Conservation (phyloP, 2,888 invertebrate species). For the Eulithis testata region DNA sequence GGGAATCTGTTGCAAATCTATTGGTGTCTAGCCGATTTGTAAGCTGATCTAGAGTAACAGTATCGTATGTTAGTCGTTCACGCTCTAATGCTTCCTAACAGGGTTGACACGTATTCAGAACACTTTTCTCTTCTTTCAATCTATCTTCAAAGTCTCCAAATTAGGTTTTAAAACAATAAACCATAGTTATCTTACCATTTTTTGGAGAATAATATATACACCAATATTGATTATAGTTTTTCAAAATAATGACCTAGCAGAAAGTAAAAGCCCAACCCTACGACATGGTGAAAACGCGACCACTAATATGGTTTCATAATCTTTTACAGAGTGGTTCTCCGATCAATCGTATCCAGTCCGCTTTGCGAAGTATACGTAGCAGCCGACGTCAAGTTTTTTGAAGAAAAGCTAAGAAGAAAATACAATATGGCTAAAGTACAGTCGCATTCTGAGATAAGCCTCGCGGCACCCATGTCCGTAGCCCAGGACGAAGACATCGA, state of each 20-base stretch:
- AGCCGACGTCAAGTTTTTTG: slow-evolving; percentile 31
- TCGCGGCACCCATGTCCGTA: slow-evolving; percentile 62
- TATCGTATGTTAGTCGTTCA: slow-evolving; percentile 60
- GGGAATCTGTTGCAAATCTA: slow-evolving; percentile 46
- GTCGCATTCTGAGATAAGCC: slow-evolving; percentile 64
- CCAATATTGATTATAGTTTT: not conserved
- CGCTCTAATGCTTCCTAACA: slow-evolving; percentile 51
- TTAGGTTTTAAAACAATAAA: too few species aligned
- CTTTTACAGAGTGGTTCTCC: slow-evolving; percentile 63
- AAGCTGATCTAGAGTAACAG: slow-evolving; percentile 55
- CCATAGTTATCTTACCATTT: too few species aligned
- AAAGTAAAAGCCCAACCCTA: slow-evolving; percentile 45
- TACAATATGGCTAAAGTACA: slow-evolving; percentile 73
- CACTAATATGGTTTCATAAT: slow-evolving; percentile 70
- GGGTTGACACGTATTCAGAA: slow-evolving; percentile 48
- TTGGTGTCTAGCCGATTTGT: slow-evolving; percentile 48
- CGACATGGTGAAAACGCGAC: slow-evolving; percentile 45
- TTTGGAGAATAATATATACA: too few species aligned
- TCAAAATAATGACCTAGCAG: not conserved
- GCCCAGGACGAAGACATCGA: slow-evolving; percentile 69
- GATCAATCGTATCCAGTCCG: slow-evolving; percentile 55
- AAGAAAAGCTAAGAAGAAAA: slow-evolving; percentile 28
- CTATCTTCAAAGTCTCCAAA: too few species aligned
- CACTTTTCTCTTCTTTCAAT: slow-evolving; percentile 18
- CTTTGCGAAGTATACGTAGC: slow-evolving; percentile 47